Evolutionary conservation across 53 echinoderm and acorn worm genomes (phyloP), one percentile per base, ranked within the genome.

Genomic region (Paracentrotus lividus): DNA sequence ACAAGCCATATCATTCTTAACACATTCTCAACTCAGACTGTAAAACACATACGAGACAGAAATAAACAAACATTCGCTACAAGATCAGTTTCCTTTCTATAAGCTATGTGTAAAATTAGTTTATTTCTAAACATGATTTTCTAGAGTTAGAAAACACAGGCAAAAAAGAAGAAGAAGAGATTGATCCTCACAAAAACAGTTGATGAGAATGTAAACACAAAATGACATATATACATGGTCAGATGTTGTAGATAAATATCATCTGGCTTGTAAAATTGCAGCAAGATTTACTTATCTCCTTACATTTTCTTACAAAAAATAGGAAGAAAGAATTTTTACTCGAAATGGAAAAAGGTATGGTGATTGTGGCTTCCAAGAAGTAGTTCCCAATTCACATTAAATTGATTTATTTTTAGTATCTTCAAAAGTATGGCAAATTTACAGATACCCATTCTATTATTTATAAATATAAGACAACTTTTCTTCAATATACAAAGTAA

Each of bases 41-140:
- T 29, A 34, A 69, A 36, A 81, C 42, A 81, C 44, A 77, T 15
- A 26, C 4, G 26, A 81, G 9, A 81, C 2, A 81, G 21, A 44
- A 81, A 45, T 78, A 4, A 72, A 32, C 18, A 47, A 45, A 45
- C 47, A 27, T n/a, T 47, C 81, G 26, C 81, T 5, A 15, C 47
- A 27, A n/a, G 10, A n/a, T 81, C 81, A 86, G 56, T 86, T 89
- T 89, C 64, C 60, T 89, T 89, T 89, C 89, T 89, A 89, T 89
- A 89, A 89, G 89, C 89, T 89, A 89, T 89, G 89, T 89, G 89
- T 89, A 89, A 89, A 89, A 89, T 89, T 61, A 89, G 89, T 89
- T 89, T 89, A 89, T 89, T 89, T 89, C 89, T 89, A 89, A 89
- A 89, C 89, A 89, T 65, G 89, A 89, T 89, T 29, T 89, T 64